A percentile compares a stretch with the other conserved stretches of the same genome.
These are phyloP conservation scores for Chlorodrepanis virens DNA, from an alignment of 2,113 vertebrate species.

Conservation along the genomic window DNA sequence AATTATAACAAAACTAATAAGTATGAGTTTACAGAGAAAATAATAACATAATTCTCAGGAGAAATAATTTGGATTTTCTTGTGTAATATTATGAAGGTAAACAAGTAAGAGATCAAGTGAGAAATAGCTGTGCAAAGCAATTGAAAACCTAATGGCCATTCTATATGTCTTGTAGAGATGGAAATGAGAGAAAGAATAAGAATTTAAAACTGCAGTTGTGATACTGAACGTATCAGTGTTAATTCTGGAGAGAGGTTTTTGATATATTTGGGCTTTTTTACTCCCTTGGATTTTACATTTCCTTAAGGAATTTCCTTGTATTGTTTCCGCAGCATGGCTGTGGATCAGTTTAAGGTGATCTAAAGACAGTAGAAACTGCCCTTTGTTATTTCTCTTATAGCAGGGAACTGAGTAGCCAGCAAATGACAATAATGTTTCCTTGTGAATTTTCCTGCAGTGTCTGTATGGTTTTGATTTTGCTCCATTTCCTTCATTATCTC, in stretches of 20 bases:
- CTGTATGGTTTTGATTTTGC: neutral
- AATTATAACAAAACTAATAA: neutral
- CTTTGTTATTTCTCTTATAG: neutral
- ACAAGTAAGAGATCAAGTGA: neutral
- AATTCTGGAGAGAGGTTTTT: neutral
- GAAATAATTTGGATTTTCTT: neutral
- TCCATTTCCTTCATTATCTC: neutral
- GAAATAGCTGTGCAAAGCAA: neutral
- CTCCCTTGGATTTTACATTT: neutral
- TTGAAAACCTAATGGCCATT: neutral
- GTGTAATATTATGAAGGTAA: neutral
- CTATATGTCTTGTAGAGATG: neutral
- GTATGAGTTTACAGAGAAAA: neutral
- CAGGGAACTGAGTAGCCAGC: neutral
- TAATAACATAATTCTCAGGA: neutral
- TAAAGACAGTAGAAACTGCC: neutral
- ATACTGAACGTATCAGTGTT: rapidly evolving
- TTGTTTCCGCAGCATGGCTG: rapidly evolving
- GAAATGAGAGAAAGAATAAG: neutral
- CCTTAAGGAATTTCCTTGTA: neutral
- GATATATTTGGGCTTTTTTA: neutral
- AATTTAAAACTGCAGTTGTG: neutral
- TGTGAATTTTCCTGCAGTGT: neutral
- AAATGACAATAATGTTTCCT: neutral
- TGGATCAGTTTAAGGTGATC: neutral